A percentile compares a stretch with the other conserved stretches of the same genome.
Conservation (phyloP, 2,797 vertebrate species). For the Pipistrellus nathusii region DNA sequence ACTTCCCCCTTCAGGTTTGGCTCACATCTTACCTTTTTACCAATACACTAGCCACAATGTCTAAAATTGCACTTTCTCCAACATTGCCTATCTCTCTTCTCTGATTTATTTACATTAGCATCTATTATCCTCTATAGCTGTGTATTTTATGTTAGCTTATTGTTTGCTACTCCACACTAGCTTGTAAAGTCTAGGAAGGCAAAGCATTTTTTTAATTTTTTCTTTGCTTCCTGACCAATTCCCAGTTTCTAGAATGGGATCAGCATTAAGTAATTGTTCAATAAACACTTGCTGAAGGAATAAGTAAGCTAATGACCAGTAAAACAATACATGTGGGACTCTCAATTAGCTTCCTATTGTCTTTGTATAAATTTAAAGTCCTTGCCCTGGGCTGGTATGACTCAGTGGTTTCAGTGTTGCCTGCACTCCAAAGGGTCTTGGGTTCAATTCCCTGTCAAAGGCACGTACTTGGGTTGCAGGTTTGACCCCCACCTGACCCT, state of each 20-base stretch:
- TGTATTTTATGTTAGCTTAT: not conserved
- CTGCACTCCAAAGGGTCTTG: too few relatives aligned
- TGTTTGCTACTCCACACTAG: not conserved
- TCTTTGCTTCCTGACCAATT: not conserved
- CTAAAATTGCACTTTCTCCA: not conserved
- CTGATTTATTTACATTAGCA: not conserved
- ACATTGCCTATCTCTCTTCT: not conserved
- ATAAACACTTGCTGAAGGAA: constrained; percentile 5
- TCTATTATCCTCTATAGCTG: not conserved
- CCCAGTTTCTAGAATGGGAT: not conserved
- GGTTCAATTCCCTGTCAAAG: too few relatives aligned
- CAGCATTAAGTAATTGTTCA: not conserved
- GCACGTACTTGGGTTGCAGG: too few relatives aligned
- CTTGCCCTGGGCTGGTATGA: not conserved
- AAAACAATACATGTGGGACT: not conserved
- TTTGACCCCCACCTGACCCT: too few relatives aligned
- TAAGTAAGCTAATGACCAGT: not conserved
- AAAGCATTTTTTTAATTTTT: not conserved
- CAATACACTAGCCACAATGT: not conserved
- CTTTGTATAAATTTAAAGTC: not conserved
- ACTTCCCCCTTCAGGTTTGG: not conserved
- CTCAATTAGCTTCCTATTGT: not conserved
- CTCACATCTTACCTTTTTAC: not conserved
- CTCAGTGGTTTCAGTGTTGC: too few relatives aligned
- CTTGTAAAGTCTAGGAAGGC: not conserved